A percentile compares a stretch with the other conserved stretches of the same genome.
These are phyloP conservation scores for Callipepla californica DNA, from an alignment of 2,113 vertebrate genomes.

Conservation along the genomic window DNA sequence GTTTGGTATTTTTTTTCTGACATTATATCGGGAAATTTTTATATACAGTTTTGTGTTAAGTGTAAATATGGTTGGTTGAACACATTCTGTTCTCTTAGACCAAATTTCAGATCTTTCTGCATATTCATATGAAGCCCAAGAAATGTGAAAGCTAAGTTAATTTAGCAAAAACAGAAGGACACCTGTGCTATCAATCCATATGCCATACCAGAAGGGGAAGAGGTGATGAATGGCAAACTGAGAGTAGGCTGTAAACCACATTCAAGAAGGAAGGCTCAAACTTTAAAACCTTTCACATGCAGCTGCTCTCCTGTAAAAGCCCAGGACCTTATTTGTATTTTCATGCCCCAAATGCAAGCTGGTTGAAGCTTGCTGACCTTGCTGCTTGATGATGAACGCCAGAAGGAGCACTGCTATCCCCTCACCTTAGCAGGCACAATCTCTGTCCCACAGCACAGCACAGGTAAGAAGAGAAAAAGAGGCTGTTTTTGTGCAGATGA, in stretches of 20 bases:
- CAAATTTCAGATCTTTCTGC: not conserved
- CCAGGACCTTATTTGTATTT: rapidly evolving
- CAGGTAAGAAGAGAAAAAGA: not conserved
- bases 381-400: not conserved
- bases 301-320: not conserved
- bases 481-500: not conserved
- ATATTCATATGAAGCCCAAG: not conserved
- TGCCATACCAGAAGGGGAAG: not conserved
- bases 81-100: no score
- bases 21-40: not conserved
- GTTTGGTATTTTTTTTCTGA: not conserved
- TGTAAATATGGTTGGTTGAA: not conserved
- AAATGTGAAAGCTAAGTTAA: not conserved
- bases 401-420: not conserved
- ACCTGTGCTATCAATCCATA: rapidly evolving
- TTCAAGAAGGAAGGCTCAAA: not conserved
- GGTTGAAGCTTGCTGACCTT: not conserved
- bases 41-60: not conserved
- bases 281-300: not conserved
- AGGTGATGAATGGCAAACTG: not conserved
- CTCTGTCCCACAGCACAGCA: not conserved
- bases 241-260: not conserved
- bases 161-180: not conserved
- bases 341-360: not conserved
- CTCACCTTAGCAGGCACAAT: not conserved